Conservation (phyloP, 2,888 invertebrate genomes). For the Stramonita haemastoma region DNA sequence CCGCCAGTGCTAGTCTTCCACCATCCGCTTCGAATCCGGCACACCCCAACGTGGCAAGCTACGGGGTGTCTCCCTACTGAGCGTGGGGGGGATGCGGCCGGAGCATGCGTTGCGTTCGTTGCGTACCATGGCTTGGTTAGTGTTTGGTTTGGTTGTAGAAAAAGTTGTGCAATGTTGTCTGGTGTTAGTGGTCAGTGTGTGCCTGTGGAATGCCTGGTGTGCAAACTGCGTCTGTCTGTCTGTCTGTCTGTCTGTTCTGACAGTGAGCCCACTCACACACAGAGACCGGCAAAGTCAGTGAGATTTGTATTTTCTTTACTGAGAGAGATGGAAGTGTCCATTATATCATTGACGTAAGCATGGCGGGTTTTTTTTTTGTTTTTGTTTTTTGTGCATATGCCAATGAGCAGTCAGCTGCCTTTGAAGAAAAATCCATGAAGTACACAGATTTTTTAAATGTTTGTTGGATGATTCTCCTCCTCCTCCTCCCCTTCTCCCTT, state of each 20-base stretch:
- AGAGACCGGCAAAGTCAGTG: background rate
- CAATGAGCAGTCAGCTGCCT: constrained; percentile 2
- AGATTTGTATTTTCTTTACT: background rate
- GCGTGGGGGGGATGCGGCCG: background rate
- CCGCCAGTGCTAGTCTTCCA: constrained; percentile 27
- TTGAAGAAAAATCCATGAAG: background rate
- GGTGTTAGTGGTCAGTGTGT: background rate
- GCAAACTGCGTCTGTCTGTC: background rate
- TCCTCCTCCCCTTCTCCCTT: background rate
- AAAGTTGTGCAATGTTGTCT: constrained; percentile 9
- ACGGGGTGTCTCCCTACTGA: constrained; percentile 41
- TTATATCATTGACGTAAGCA: background rate
- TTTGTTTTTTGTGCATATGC: background rate
- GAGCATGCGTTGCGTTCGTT: background rate
- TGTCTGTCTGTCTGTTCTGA: background rate
- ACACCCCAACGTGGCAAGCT: constrained; percentile 31
- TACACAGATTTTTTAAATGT: background rate
- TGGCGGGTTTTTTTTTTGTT: background rate
- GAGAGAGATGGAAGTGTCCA: background rate
- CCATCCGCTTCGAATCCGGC: constrained; percentile 38
- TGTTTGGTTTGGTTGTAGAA: constrained; percentile 15
- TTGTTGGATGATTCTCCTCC: background rate
- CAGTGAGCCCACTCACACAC: background rate
- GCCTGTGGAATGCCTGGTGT: background rate
- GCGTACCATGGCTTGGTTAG: background rate